Evolutionary conservation across 2,113 vertebrate genomes (phyloP).

Genomic region (Catharus bicknelli): DNA sequence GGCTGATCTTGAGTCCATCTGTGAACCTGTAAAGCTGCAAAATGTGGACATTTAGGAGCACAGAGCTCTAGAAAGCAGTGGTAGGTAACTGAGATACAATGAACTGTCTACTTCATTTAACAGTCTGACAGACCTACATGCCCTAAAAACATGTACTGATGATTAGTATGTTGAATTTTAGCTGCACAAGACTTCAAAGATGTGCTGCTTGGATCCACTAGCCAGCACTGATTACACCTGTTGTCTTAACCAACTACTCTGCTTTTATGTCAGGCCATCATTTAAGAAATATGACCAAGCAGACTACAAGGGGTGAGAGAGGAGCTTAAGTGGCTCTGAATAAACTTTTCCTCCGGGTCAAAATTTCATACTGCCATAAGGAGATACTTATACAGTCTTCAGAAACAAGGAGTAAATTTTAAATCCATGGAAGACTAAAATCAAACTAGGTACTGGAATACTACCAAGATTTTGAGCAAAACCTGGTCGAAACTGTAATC

Average conservation of each 20-base stretch:
- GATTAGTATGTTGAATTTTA: neutral
- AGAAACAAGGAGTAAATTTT: neutral
- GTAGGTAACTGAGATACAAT: neutral
- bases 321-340: neutral
- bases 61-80: neutral
- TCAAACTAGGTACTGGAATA: neutral
- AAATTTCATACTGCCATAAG: neutral
- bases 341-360: neutral
- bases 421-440: neutral
- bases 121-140: accelerated
- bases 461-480: neutral
- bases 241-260: neutral
- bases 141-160: neutral
- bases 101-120: neutral
- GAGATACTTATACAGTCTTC: neutral
- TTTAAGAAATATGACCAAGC: neutral
- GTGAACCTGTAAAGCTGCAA: neutral
- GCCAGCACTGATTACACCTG: neutral
- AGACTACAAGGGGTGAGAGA: neutral
- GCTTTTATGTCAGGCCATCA: neutral
- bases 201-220: neutral
- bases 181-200: neutral
- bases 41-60: neutral
- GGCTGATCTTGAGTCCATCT: neutral
- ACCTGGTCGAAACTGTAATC: neutral